Conservation (phyloP, 2,888 invertebrate species). For the Orthosia gothica region DNA sequence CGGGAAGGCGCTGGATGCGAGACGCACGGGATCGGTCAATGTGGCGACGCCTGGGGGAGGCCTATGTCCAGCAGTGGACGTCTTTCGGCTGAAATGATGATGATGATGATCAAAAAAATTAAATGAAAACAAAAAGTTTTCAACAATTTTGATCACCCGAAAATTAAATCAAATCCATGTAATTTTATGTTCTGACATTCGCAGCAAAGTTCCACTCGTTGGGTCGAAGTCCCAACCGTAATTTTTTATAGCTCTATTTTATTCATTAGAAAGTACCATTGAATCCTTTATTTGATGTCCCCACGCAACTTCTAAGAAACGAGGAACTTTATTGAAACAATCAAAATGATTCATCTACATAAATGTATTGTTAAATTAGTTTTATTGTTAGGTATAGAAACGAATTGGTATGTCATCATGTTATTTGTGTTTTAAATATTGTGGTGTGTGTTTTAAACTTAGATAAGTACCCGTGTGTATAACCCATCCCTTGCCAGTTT, state of each 20-base stretch:
- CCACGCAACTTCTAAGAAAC: constrained; percentile 6
- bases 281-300: constrained; percentile 34
- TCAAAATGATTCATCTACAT: constrained; percentile 13
- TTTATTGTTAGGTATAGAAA: neutral
- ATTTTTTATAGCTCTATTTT: constrained; percentile 3
- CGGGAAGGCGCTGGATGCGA: too few relatives aligned
- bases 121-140: neutral
- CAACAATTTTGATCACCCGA: neutral
- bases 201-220: constrained; percentile 20
- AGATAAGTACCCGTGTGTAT: too few relatives aligned
- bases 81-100: too few relatives aligned
- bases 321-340: constrained; percentile 8
- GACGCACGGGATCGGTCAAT: too few relatives aligned
- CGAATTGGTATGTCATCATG: neutral
- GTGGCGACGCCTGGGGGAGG: too few relatives aligned
- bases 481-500: too few relatives aligned
- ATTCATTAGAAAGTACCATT: constrained; percentile 18
- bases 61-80: too few relatives aligned
- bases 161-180: constrained; percentile 9
- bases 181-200: constrained; percentile 6
- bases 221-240: neutral
- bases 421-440: neutral
- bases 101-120: constrained; percentile 1
- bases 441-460: neutral
- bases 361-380: constrained; percentile 31